Evolutionary conservation across 2,888 invertebrate genomes (phyloP).

Genomic region (Toxonevra muliebris): DNA sequence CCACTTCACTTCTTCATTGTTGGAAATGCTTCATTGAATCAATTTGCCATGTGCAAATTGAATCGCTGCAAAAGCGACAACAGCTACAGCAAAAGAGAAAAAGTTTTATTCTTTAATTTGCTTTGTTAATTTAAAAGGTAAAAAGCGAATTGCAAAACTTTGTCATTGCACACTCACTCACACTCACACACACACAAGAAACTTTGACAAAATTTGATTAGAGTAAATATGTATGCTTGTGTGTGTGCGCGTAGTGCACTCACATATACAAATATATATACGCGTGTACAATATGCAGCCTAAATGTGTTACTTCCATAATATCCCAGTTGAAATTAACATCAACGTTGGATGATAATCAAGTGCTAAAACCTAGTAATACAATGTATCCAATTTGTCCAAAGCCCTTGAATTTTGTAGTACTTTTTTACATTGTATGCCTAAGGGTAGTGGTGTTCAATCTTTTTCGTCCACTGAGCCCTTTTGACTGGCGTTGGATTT

Average conservation of each 20-base stretch:
- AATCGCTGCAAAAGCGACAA: slow-evolving; percentile 20
- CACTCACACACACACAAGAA: slow-evolving; percentile 6
- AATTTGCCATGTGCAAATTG: slow-evolving; percentile 38
- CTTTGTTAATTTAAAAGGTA: slow-evolving; percentile 35
- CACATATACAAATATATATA: background rate
- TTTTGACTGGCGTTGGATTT: too few relatives aligned
- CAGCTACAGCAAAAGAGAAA: background rate
- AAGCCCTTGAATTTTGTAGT: too few relatives aligned
- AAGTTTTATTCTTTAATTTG: slow-evolving; percentile 33
- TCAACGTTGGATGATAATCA: too few relatives aligned
- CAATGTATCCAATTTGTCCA: too few relatives aligned
- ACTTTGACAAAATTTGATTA: slow-evolving; percentile 24
- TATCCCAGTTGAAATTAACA: too few relatives aligned
- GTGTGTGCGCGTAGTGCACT: background rate
- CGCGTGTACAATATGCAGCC: background rate
- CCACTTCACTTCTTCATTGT: slow-evolving; percentile 14
- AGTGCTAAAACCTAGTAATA: too few relatives aligned
- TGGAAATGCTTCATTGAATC: slow-evolving; percentile 33
- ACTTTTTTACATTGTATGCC: too few relatives aligned
- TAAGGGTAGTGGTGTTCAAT: too few relatives aligned
- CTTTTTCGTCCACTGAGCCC: too few relatives aligned
- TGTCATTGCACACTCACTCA: slow-evolving; percentile 11
- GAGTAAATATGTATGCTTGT: slow-evolving; percentile 6
- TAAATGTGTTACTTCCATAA: too few relatives aligned
- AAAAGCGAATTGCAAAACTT: slow-evolving; percentile 28